Conservation (phyloP, 2,888 invertebrate genomes). For the Pecten maximus region DNA sequence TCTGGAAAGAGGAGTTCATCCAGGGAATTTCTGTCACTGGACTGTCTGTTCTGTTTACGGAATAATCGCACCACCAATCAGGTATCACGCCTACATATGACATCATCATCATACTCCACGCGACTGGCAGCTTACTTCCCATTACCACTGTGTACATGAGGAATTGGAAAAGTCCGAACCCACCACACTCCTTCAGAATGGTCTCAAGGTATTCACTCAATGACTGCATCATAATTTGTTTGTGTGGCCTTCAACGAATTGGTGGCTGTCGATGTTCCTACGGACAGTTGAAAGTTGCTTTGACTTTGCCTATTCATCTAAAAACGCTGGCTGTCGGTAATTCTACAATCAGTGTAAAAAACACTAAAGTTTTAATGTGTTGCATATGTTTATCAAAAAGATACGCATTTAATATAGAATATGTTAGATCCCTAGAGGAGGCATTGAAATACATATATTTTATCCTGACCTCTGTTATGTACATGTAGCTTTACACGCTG, state of each 20-base stretch:
- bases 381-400: too few relatives aligned
- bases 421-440: too few relatives aligned
- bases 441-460: too few relatives aligned
- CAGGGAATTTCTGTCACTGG: neutral
- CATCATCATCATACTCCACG: conserved; percentile 58
- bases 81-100: conserved; percentile 53
- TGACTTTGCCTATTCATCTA: too few relatives aligned
- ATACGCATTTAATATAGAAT: too few relatives aligned
- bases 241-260: neutral
- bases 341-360: too few relatives aligned
- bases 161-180: conserved; percentile 55
- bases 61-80: conserved; percentile 55
- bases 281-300: too few relatives aligned
- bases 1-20: conserved; percentile 21
- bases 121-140: conserved; percentile 44
- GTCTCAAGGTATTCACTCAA: conserved; percentile 52
- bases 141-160: conserved; percentile 46
- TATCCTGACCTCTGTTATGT: too few relatives aligned
- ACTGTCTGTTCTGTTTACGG: neutral
- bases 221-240: conserved; percentile 6
- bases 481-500: too few relatives aligned
- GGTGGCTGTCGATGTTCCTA: neutral
- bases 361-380: too few relatives aligned
- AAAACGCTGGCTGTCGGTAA: too few relatives aligned
- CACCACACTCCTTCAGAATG: conserved; percentile 50